Evolutionary conservation across 1,140 invertebrate genomes (phyloP).

Genomic region (Pogonomyrmex barbatus): DNA sequence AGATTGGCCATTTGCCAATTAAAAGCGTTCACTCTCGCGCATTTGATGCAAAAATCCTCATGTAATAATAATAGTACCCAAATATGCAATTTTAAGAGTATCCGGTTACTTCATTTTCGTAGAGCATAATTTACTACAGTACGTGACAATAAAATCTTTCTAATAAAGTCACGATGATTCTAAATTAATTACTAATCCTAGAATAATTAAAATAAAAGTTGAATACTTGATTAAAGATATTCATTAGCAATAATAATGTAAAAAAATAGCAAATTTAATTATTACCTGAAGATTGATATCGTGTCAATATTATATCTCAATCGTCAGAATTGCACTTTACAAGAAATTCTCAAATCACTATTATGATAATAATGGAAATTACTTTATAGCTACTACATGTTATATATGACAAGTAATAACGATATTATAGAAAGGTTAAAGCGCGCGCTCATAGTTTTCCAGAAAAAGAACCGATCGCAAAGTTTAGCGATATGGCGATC

Average conservation of each 20-base stretch:
- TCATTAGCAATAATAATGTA: background rate
- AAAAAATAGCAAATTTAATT: background rate
- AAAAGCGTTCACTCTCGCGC: conserved; percentile 68
- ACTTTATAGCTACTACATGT: no score
- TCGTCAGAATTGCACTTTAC: background rate
- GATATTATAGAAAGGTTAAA: conserved; percentile 6
- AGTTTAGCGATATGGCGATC: conserved; percentile 24
- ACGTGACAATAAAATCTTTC: background rate
- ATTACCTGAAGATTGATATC: background rate
- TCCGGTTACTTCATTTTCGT: conserved; percentile 11
- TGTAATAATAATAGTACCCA: conserved; percentile 36
- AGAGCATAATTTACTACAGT: background rate
- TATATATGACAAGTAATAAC: conserved; percentile 15
- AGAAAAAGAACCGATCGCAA: background rate
- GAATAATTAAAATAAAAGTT: background rate
- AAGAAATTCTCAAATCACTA: background rate
- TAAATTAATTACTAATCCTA: background rate
- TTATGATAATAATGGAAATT: background rate
- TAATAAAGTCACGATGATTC: background rate
- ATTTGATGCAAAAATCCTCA: conserved; percentile 34
- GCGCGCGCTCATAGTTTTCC: background rate
- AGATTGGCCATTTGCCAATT: conserved; percentile 76
- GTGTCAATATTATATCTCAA: background rate
- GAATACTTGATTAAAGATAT: background rate
- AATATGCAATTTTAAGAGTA: background rate